Base-by-base conservation (phyloP, 2,888 invertebrate genomes). In the Dioctria linearis region DNA sequence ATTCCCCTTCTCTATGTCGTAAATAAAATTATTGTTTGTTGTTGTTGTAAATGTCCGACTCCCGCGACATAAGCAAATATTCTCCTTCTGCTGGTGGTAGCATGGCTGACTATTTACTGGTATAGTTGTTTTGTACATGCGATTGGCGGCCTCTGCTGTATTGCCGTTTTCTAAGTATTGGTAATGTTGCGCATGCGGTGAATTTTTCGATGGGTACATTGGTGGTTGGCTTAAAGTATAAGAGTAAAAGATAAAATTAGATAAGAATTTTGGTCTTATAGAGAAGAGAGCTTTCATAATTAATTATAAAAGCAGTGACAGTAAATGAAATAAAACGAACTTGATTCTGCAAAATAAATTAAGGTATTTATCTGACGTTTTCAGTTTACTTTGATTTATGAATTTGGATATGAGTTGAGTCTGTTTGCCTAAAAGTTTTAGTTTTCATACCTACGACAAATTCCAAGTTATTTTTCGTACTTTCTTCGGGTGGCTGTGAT, bases 61-160 rank as follows among this genome's bases (percentile, higher is more conserved):
- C 25, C 2, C 25, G 25, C 25, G 25, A 25, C 25, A 25, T 25
- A 25, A 25, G 39, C 71, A 54, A 43, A n/a, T 13, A 5, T 80
- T 11, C 40, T 42, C 73, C 13, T 57, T 42, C 43, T 67, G 13
- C 5, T 43, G 42, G 25, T 25, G 25, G 25, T 25, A 25, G 25
- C 25, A 25, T 25, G 25, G 25, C 40, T 80, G 75, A 75, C 83
- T 85, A 80, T 87, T 86, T 75, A 87, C 86, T 83, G 87, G 87
- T 84, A 87, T 88, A 67, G 87, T 88, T 82, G 87, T 87, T 84
- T 87, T 88, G 82, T 85, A 86, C 78, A 84, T 85, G 83, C 86
- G 84, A 73, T 84, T 78, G 79, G 83, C 82, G 25, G 83, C 82
- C 9, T 57, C 57, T 4, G 65, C 78, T 4, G 25, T 6, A 13